Conservation (phyloP, 1,140 invertebrate species). For the Chironomus tepperi region DNA sequence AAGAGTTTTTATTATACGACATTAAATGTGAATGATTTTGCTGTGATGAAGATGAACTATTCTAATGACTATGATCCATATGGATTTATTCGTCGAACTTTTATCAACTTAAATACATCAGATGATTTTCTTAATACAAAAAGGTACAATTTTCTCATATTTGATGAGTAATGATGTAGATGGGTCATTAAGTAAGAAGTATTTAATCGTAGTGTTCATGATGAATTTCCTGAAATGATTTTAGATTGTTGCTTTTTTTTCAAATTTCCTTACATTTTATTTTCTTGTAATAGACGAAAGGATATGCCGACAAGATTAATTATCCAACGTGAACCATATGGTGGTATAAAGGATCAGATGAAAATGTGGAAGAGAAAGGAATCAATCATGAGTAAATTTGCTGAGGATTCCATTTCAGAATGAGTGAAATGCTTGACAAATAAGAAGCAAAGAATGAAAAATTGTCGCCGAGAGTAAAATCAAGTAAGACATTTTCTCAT, state of each 20-base stretch:
- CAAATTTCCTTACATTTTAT: background rate
- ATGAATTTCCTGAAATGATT: background rate
- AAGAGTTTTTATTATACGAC: background rate
- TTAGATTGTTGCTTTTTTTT: background rate
- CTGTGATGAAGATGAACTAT: background rate
- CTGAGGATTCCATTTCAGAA: background rate
- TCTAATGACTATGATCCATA: background rate
- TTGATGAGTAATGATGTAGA: background rate
- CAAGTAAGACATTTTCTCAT: too few species aligned
- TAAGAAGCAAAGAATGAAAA: background rate
- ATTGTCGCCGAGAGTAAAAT: too few species aligned
- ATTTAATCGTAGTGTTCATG: too few species aligned
- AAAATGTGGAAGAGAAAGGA: background rate
- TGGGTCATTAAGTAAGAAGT: background rate
- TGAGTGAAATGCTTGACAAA: background rate
- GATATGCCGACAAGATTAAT: conserved; percentile 19
- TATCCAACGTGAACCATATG: background rate
- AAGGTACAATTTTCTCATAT: background rate
- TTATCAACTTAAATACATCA: background rate
- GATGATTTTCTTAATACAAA: background rate
- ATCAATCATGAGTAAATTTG: background rate
- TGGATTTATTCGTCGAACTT: background rate
- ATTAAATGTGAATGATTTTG: background rate
- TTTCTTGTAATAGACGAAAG: background rate
- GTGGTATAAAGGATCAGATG: background rate